Evolutionary conservation across 2,888 invertebrate genomes (phyloP).

Genomic region (Apamea sordens): DNA sequence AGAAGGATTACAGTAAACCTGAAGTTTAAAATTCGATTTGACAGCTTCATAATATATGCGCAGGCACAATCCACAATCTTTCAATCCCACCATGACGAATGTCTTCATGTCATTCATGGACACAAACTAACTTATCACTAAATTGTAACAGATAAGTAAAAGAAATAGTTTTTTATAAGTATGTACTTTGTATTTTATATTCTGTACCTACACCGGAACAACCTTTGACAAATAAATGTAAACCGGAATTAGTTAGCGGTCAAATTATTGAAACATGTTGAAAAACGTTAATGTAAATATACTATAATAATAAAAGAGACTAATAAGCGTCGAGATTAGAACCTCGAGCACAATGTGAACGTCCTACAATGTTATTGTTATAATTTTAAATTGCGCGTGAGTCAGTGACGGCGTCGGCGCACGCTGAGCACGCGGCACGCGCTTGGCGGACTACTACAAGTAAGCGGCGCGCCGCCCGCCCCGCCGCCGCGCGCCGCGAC

Average conservation of each 20-base stretch:
- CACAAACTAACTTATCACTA: constrained; percentile 1
- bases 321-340: constrained; percentile 76
- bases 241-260: constrained; percentile 77
- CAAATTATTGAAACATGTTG: constrained; percentile 66
- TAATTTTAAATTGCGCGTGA: constrained; percentile 70
- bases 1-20: background rate
- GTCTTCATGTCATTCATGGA: constrained; percentile 2
- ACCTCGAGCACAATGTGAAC: constrained; percentile 73
- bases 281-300: constrained; percentile 67
- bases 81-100: background rate
- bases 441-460: constrained; percentile 11
- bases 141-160: constrained; percentile 16
- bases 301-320: constrained; percentile 57
- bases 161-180: constrained; percentile 18
- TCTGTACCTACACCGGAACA: constrained; percentile 70
- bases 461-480: background rate
- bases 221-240: constrained; percentile 66
- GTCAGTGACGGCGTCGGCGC: constrained; percentile 63
- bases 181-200: constrained; percentile 20
- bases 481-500: background rate
- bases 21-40: background rate
- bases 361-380: constrained; percentile 70
- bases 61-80: background rate
- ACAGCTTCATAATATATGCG: background rate
- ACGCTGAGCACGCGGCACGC: constrained; percentile 31